Evolutionary conservation across 2,113 vertebrate species (phyloP).

Genomic region (Podarcis raffonei): DNA sequence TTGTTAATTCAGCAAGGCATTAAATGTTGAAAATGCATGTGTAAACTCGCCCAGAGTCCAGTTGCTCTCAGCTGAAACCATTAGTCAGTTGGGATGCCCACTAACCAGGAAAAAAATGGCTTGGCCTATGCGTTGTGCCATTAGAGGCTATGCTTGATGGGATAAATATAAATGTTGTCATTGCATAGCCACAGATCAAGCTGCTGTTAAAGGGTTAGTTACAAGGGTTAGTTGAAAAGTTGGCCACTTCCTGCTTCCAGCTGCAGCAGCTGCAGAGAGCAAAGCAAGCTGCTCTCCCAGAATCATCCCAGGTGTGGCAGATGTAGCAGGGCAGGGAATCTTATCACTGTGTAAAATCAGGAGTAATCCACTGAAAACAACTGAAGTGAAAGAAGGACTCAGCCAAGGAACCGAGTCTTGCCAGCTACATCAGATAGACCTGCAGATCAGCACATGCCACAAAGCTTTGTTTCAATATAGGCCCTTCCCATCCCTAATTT

Average conservation of each 20-base stretch:
- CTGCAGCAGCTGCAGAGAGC: not conserved
- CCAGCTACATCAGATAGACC: not conserved
- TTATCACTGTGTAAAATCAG: not conserved
- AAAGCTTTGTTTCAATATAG: not conserved
- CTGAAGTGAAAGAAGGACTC: not conserved
- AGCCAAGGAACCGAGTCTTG: not conserved
- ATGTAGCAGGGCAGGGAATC: not conserved
- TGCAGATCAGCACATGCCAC: not conserved
- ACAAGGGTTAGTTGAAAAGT: not conserved
- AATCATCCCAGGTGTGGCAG: not conserved
- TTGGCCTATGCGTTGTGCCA: not conserved
- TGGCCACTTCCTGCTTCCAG: not conserved
- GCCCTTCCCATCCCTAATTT: slow-evolving; percentile 7
- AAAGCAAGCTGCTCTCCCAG: not conserved
- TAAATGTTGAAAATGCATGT: not conserved
- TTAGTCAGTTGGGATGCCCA: not conserved
- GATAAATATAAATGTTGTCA: not conserved
- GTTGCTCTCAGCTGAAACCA: not conserved
- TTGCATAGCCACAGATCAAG: not conserved
- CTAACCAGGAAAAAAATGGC: not conserved
- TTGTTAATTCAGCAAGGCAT: not conserved
- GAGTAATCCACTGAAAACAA: not conserved
- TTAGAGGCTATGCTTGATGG: not conserved
- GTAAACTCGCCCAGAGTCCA: not conserved
- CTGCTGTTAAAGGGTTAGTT: not conserved